Base-by-base conservation (phyloP, 1,140 invertebrate species). In the Idris sp. region DNA sequence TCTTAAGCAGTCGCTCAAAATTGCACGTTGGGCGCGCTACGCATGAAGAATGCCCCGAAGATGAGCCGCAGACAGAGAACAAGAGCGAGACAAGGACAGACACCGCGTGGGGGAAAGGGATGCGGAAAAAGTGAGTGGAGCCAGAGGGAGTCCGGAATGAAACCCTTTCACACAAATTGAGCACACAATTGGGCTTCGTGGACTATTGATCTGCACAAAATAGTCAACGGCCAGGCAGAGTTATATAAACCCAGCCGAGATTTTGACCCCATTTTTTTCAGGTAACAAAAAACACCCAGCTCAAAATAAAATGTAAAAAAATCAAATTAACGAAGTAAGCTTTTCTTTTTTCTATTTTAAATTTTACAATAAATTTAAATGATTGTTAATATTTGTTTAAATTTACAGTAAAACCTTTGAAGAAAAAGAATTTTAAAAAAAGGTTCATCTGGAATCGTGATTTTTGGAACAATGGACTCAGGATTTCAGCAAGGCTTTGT, bases 141-240 rank as follows among this genome's bases (percentile, higher is more conserved):
- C 33, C 35, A 18, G 35, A 18, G 43, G 54, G 35, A 41, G 59
- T 1, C 15, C 28, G 46, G 40, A 71, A 46, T 44, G 65, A 59
- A 71, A 71, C 65, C 53, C 65, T 71, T 71, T 71, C 65, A 54
- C 46, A 61, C 46, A 71, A 71, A 71, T 71, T 59, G 38, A 30
- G 38, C 65, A 54, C 65, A 71, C 67, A 61, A 61, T 61, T 71
- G 54, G 54, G 54, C 46, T 46, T 53, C 54, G 35, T 53, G 33
- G 67, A 71, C 54, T 61, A 71, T 71, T 54, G 67, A 61, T 71
- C 67, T 35, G 48, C 33, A 38, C 30, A 51, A 59, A 46, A 54
- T 49, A 43, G 35, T 51, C 43, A 53, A 49, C 44, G 25, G 35
- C 31, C 40, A 31, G 31, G 11, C 31, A 19, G 31, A 59, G 36